Evolutionary conservation across 2,113 vertebrate species (phyloP).

Genomic region (Crotalus tigris): DNA sequence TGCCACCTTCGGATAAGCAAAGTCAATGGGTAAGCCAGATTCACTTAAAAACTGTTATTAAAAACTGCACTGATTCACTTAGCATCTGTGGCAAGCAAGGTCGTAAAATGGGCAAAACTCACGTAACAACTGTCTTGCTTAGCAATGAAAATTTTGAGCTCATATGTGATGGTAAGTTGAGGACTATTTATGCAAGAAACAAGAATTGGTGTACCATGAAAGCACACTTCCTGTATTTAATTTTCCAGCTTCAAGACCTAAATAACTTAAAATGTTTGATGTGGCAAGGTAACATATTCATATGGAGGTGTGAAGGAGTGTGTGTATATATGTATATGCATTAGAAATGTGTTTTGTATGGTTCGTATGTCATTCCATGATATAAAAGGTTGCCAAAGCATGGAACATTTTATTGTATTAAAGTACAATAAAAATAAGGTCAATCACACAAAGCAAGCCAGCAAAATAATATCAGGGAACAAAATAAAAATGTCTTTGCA

Average conservation of each 20-base stretch:
- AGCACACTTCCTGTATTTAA: background rate
- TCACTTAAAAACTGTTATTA: background rate
- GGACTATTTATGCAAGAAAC: background rate
- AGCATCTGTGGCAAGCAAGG: too few relatives aligned
- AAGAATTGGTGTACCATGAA: background rate
- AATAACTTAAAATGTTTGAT: background rate
- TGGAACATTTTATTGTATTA: background rate
- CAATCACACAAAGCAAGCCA: background rate
- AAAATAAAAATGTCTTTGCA: background rate
- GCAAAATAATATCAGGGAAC: background rate
- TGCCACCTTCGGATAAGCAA: background rate
- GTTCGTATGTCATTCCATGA: background rate
- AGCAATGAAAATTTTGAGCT: too few relatives aligned
- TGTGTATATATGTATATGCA: background rate
- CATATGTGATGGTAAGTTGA: background rate
- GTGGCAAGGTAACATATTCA: background rate
- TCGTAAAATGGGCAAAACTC: too few relatives aligned
- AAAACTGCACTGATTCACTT: too few relatives aligned
- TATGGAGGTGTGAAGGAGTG: background rate
- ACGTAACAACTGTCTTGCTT: too few relatives aligned
- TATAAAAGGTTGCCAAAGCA: background rate
- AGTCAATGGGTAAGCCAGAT: background rate
- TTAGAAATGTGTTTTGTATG: background rate
- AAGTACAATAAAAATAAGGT: background rate
- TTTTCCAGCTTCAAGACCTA: background rate